Percentiles rank a stretch among this genome's conserved stretches.
These are phyloP conservation scores for Lapara coniferarum DNA, from an alignment of 2,888 invertebrate species.

Conservation along the genomic window DNA sequence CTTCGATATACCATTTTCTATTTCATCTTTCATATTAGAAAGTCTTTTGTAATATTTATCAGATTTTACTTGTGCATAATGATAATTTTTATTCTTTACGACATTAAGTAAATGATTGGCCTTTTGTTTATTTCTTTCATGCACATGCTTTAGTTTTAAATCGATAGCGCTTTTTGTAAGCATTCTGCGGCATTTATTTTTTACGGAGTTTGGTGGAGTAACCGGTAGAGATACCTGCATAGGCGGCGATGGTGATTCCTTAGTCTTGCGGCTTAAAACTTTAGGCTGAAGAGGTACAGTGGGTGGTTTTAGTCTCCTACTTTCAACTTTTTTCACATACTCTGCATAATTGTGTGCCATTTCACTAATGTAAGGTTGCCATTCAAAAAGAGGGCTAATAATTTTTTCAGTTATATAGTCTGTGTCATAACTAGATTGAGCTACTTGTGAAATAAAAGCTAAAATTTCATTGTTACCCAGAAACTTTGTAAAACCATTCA, in stretches of 20 bases:
- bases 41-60: conserved; percentile 54
- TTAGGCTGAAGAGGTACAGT: conserved; percentile 67
- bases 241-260: conserved; percentile 35
- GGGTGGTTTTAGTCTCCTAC: conserved; percentile 57
- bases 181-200: conserved; percentile 57
- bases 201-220: conserved; percentile 61
- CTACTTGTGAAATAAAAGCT: conserved; percentile 71
- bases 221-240: conserved; percentile 40
- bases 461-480: conserved; percentile 74
- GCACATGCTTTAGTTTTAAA: conserved; percentile 58
- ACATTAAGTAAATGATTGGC: conserved; percentile 59
- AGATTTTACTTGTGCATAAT: conserved; percentile 61
- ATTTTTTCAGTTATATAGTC: conserved; percentile 78
- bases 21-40: conserved; percentile 54
- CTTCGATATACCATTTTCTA: conserved; percentile 47
- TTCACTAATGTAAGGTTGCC: conserved; percentile 75
- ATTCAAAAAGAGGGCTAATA: conserved; percentile 72
- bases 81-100: conserved; percentile 57
- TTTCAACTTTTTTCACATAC: conserved; percentile 61
- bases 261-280: conserved; percentile 61
- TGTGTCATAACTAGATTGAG: conserved; percentile 76
- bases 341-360: conserved; percentile 67
- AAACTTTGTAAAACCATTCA: conserved; percentile 66
- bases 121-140: conserved; percentile 67
- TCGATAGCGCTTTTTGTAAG: conserved; percentile 68